Conservation (phyloP, 53 echinoderm and acorn worm species). For the Henricia sp. region DNA sequence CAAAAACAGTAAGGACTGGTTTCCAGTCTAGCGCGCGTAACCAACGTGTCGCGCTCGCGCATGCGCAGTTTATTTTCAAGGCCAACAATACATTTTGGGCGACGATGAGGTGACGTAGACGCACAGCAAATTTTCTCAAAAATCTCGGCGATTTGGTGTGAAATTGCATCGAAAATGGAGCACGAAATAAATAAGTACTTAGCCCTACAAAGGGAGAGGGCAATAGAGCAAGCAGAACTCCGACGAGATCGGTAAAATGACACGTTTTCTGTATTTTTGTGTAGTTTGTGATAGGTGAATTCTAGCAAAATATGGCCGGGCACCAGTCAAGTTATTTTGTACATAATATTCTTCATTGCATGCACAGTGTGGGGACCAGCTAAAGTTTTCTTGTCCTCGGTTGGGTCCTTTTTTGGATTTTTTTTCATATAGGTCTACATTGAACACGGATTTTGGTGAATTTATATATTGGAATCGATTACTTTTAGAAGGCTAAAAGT, state of each 20-base stretch:
- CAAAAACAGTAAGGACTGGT: no score
- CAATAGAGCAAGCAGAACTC: conserved; percentile 38
- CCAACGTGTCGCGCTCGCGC: background rate
- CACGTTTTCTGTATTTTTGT: background rate
- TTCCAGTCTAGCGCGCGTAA: background rate
- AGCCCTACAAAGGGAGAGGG: conserved; percentile 66
- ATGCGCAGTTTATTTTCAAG: conserved; percentile 34
- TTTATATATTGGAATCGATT: no score
- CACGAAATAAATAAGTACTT: conserved; percentile 66
- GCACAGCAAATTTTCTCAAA: background rate
- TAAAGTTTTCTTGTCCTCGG: no score
- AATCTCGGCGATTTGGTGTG: conserved; percentile 42
- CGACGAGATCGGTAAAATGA: conserved; percentile 62
- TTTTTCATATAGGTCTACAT: no score
- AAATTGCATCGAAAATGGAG: conserved; percentile 51
- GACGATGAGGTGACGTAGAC: conserved; percentile 43
- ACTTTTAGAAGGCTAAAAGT: no score
- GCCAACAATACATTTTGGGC: background rate
- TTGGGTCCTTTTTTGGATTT: no score
- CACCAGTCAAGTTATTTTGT: background rate
- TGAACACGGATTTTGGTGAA: no score
- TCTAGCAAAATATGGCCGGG: background rate
- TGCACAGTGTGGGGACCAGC: no score
- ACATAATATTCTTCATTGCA: no score
- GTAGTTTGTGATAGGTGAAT: background rate